Evolutionary conservation across 2,888 invertebrate genomes (phyloP).

Genomic region (Eupithecia vulgata): DNA sequence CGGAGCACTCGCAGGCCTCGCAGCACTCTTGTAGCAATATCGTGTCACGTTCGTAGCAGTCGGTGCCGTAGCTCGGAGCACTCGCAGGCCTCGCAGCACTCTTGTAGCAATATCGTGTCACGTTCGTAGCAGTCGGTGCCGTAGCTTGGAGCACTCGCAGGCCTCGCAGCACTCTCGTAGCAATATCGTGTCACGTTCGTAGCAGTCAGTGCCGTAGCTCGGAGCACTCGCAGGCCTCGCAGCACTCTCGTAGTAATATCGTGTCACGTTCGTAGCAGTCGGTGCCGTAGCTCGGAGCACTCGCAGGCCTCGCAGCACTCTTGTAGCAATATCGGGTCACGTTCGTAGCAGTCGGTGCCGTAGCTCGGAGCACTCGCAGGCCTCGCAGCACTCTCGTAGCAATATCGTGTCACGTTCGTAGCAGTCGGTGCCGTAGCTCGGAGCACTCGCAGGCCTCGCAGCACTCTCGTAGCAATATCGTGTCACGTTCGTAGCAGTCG

Average conservation of each 20-base stretch:
- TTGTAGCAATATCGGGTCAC: neutral
- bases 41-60: too few relatives aligned
- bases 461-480: constrained; percentile 6
- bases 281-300: constrained; percentile 19
- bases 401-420: neutral
- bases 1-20: too few relatives aligned
- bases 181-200: neutral
- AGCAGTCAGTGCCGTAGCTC: neutral
- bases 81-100: too few relatives aligned
- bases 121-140: too few relatives aligned
- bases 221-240: neutral
- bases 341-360: constrained; percentile 17
- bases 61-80: too few relatives aligned
- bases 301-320: neutral
- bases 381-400: constrained; percentile 17
- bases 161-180: too few relatives aligned
- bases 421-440: constrained; percentile 17
- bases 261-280: constrained; percentile 18
- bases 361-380: constrained; percentile 15
- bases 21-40: too few relatives aligned
- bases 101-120: too few relatives aligned
- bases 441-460: constrained; percentile 14
- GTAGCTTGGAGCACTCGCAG: too few relatives aligned
- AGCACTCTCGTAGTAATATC: constrained; percentile 12
- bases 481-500: constrained; percentile 11